Conservation (phyloP, 2,797 vertebrate genomes). For the Lepilemur ruficaudatus region DNA sequence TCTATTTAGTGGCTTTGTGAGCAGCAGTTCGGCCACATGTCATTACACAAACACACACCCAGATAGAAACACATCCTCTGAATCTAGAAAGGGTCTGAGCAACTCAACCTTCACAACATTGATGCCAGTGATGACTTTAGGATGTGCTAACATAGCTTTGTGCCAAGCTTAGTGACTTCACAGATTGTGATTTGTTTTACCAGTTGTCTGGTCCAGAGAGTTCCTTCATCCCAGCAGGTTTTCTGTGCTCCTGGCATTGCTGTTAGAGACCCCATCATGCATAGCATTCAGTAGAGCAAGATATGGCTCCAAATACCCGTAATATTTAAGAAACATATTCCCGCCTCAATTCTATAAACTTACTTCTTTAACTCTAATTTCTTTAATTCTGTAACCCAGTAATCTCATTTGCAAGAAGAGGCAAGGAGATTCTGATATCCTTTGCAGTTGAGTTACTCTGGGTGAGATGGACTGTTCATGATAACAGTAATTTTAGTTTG, state of each 20-base stretch:
- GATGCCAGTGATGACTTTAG: background rate
- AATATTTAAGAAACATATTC: background rate
- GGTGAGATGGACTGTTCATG: background rate
- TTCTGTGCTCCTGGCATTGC: background rate
- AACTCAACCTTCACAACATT: background rate
- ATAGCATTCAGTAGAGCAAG: too few species aligned
- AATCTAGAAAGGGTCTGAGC: background rate
- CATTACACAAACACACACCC: background rate
- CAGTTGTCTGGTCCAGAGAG: background rate
- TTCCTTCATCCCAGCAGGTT: background rate
- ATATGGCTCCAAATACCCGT: background rate
- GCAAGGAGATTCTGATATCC: background rate
- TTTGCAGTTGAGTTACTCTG: background rate
- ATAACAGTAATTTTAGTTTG: background rate
- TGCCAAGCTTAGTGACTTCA: background rate
- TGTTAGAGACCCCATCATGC: background rate
- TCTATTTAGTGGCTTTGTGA: background rate
- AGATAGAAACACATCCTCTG: background rate
- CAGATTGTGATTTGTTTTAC: background rate
- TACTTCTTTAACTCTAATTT: background rate
- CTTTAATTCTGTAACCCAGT: background rate
- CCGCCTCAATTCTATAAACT: background rate
- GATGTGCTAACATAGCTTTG: background rate
- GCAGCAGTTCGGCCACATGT: background rate
- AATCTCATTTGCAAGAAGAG: background rate